Percentiles rank a stretch among this genome's conserved stretches.
Conservation (phyloP, 2,888 invertebrate genomes). For the Archaeoteleia sp. region DNA sequence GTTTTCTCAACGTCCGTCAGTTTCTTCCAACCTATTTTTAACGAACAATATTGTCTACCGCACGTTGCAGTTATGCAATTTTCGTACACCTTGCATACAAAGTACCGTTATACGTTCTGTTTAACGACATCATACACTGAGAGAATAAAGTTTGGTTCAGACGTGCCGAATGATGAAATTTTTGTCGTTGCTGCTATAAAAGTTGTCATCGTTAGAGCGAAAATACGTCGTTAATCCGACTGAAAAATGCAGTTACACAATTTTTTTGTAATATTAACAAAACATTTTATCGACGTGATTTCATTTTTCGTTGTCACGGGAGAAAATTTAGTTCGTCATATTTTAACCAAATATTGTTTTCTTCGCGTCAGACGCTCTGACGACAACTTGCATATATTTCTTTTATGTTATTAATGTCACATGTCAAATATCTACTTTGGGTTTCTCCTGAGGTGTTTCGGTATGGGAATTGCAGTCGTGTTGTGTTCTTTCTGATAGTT, state of each 20-base stretch:
- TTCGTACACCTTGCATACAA: conserved; percentile 28
- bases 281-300: conserved; percentile 24
- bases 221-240: background rate
- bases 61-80: conserved; percentile 21
- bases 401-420: conserved; percentile 9
- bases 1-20: too few relatives aligned
- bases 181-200: conserved; percentile 5
- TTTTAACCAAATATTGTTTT: conserved; percentile 20
- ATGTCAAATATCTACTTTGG: conserved; percentile 15
- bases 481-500: conserved; percentile 29
- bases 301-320: too few relatives aligned
- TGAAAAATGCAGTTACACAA: too few relatives aligned
- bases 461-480: conserved; percentile 18
- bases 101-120: conserved; percentile 15
- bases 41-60: too few relatives aligned
- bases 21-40: too few relatives aligned
- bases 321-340: background rate
- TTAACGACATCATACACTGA: conserved; percentile 23
- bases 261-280: conserved; percentile 15
- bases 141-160: conserved; percentile 12
- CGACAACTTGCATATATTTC: conserved; percentile 21
- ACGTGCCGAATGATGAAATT: conserved; percentile 17
- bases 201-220: conserved; percentile 6
- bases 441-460: conserved; percentile 28
- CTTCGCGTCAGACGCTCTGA: background rate